Evolutionary conservation across 2,113 vertebrate species (phyloP), one percentile per base, ranked within the genome.

Genomic region (Prochilodus magdalenae): DNA sequence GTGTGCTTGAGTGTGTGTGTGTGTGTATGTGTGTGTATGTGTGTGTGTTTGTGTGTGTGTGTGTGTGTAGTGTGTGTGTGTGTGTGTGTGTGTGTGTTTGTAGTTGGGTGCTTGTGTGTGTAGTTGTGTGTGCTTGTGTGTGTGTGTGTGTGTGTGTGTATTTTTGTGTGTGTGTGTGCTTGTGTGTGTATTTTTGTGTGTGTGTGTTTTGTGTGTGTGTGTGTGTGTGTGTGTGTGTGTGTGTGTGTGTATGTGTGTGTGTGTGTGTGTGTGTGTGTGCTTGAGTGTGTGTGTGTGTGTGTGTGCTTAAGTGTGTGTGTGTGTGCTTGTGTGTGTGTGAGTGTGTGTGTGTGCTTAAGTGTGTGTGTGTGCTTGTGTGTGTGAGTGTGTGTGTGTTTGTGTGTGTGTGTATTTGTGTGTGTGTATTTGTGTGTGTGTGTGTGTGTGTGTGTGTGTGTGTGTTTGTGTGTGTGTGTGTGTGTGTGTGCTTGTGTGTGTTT

Each of bases 21-120:
- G 30, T 36, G 65, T 36, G 65, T 36, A 18, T 67, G 65, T 16
- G n/a, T n/a, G n/a, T n/a, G n/a, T 65, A 14, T 65, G 11, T 65
- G 26, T 65, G 62, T 65, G 27, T 65, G 62, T 65, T 26, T 33
- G 63, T 66, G 65, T 36, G 65, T 36, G 65, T 36, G 65, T 67
- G 30, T 36, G 30, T 36, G 65, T 36, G 65, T 36, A 18, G n/a
- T 65, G 26, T 65, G 11, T 65, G 26, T 65, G 62, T 65, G 27
- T 65, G 65, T 36, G 65, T 36, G 65, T 36, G 65, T 67, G 30
- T 36, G 30, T 36, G 65, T 36, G 65, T 36, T 16, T 67, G 65
- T 16, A 29, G n/a, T n/a, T n/a, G n/a, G n/a, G n/a, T n/a, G n/a
- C n/a, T n/a, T n/a, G n/a, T n/a, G n/a, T 65, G 26, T 65, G 11